Evolutionary conservation across 2,888 invertebrate genomes (phyloP).

Genomic region (Thereva nobilitata): DNA sequence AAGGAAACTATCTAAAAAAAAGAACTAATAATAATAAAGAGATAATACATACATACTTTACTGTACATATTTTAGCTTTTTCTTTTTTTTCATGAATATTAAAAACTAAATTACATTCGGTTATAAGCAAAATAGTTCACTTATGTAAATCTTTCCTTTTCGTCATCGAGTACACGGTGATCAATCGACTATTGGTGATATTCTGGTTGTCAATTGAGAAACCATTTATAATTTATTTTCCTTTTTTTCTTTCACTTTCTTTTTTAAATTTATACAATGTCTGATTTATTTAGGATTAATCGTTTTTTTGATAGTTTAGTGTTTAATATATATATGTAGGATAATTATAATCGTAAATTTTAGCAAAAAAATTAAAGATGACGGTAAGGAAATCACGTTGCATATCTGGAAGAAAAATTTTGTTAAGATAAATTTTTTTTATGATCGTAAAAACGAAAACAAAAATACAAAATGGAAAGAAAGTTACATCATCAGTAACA

Average conservation of each 20-base stretch:
- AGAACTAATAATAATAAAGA: background rate
- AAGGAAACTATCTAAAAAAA: background rate
- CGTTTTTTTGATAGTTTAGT: background rate
- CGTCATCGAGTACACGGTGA: too few species aligned
- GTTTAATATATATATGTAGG: conserved; percentile 8
- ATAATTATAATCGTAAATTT: background rate
- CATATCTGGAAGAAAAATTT: conserved; percentile 49
- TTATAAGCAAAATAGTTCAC: background rate
- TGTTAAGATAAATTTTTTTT: background rate
- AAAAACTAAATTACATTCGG: background rate
- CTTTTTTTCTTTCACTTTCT: background rate
- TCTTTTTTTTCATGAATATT: background rate
- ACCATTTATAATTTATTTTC: background rate
- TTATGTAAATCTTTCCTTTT: too few species aligned
- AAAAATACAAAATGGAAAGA: background rate
- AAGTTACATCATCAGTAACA: background rate
- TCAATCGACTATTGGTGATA: too few species aligned
- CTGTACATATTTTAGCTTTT: background rate
- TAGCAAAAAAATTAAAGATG: conserved; percentile 42
- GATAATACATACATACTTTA: background rate
- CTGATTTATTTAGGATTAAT: conserved; percentile 1
- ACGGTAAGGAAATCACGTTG: conserved; percentile 56
- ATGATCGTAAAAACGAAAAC: background rate
- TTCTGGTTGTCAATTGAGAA: too few species aligned
- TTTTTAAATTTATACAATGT: background rate